Evolutionary conservation across 2,888 invertebrate species (phyloP).

Genomic region (Spodoptera exigua): DNA sequence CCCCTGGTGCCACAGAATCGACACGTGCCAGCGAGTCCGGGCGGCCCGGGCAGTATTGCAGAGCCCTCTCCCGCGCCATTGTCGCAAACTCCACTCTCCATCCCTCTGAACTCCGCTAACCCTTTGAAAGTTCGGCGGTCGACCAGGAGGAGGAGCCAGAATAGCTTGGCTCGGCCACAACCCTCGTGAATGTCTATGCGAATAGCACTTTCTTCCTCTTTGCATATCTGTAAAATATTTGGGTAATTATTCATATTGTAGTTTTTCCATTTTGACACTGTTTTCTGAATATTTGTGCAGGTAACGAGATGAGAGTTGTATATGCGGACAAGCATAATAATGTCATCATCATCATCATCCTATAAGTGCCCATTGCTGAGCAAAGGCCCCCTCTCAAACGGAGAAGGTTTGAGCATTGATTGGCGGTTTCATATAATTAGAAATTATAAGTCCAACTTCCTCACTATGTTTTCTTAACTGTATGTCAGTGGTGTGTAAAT

Average conservation of each 20-base stretch:
- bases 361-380: too few relatives aligned
- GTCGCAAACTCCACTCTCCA: conserved; percentile 77
- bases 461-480: too few relatives aligned
- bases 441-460: too few relatives aligned
- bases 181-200: conserved; percentile 99
- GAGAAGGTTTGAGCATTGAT: too few relatives aligned
- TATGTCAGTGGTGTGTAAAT: too few relatives aligned
- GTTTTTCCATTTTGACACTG: too few relatives aligned
- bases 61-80: conserved; percentile 52
- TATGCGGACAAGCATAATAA: too few relatives aligned
- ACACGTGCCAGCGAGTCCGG: conserved; percentile 92
- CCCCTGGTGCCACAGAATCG: conserved; percentile 97
- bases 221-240: conserved; percentile 92
- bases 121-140: conserved; percentile 98
- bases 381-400: too few relatives aligned
- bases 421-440: too few relatives aligned
- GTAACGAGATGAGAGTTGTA: too few relatives aligned
- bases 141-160: conserved; percentile 97
- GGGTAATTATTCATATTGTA: not conserved
- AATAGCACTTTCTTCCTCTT: conserved; percentile 98
- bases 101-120: conserved; percentile 95
- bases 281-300: too few relatives aligned
- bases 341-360: too few relatives aligned
- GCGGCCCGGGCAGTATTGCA: conserved; percentile 62
- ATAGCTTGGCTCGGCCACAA: conserved; percentile 98